phyloP scores from a whole-genome alignment of 2,888 invertebrate genomes.

The Cryptosula pallasiana region DNA sequence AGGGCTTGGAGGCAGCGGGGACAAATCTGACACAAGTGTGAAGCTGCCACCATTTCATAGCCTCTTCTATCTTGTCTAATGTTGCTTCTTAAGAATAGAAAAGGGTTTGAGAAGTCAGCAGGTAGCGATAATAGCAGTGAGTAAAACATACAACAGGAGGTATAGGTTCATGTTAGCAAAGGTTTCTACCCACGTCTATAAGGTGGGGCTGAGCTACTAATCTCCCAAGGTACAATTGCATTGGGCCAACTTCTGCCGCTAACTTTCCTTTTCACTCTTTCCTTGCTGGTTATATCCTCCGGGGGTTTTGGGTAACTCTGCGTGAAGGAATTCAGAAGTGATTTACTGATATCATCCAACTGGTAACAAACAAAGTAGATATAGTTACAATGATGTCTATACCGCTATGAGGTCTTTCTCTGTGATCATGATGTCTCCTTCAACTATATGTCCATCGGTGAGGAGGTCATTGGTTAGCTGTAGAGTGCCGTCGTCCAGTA shows the following conservation, averaged over 20 bases:
- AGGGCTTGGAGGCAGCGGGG: neutral
- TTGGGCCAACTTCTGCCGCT: conserved; percentile 1
- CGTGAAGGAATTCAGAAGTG: no score
- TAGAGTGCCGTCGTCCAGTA: neutral
- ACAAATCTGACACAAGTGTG: conserved; percentile 9
- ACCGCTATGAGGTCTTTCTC: neutral
- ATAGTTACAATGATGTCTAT: neutral
- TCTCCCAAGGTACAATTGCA: neutral
- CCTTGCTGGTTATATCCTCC: neutral
- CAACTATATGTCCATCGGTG: neutral
- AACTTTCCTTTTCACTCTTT: neutral
- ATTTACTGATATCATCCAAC: no score
- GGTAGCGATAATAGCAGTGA: neutral
- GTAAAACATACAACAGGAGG: neutral
- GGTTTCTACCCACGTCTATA: neutral
- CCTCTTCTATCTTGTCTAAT: neutral
- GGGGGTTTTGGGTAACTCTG: neutral
- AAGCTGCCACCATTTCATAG: conserved; percentile 1
- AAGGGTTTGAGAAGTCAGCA: neutral
- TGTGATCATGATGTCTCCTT: conserved; percentile 11
- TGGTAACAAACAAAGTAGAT: no score
- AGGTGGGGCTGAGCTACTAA: neutral
- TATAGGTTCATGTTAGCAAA: neutral
- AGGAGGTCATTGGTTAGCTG: neutral
- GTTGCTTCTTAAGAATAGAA: neutral